Percentiles rank a stretch among this genome's conserved stretches.
Conservation (phyloP, 2,888 invertebrate genomes). For the Xestobium rufovillosum region DNA sequence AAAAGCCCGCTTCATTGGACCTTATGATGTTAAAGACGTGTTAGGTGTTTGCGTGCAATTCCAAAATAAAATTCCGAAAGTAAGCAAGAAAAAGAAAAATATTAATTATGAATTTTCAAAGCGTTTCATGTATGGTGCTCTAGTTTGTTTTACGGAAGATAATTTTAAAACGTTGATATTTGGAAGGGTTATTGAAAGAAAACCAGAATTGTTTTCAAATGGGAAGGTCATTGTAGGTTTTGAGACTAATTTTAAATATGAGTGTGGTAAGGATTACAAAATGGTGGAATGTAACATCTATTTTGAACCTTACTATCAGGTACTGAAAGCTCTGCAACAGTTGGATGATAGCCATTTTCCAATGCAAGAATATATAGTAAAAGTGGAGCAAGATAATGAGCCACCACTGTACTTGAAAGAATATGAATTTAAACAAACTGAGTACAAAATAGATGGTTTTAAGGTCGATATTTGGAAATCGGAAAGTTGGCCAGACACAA, state of each 20-base stretch:
- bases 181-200: constrained; percentile 58
- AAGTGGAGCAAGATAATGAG: constrained; percentile 38
- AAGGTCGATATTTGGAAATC: constrained; percentile 9
- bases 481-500: constrained; percentile 2
- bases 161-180: constrained; percentile 62
- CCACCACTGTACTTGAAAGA: constrained; percentile 41
- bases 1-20: constrained; percentile 16
- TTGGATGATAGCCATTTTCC: constrained; percentile 53
- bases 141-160: constrained; percentile 64
- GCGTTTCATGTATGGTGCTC: constrained; percentile 61
- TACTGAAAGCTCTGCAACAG: constrained; percentile 59
- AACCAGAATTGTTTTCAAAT: constrained; percentile 44
- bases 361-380: constrained; percentile 60
- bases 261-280: constrained; percentile 37
- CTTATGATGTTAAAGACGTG: neutral
- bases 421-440: constrained; percentile 13
- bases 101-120: constrained; percentile 49
- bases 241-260: constrained; percentile 35
- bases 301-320: constrained; percentile 75
- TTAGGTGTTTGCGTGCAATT: neutral
- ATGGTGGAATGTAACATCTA: constrained; percentile 75
- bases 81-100: no score
- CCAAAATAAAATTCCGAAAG: no score
- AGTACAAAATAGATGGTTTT: constrained; percentile 18
- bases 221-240: constrained; percentile 49